A percentile compares a stretch with the other conserved stretches of the same genome.
phyloP scores from a whole-genome alignment of 2,113 vertebrate species.

The Catharus bicknelli region DNA sequence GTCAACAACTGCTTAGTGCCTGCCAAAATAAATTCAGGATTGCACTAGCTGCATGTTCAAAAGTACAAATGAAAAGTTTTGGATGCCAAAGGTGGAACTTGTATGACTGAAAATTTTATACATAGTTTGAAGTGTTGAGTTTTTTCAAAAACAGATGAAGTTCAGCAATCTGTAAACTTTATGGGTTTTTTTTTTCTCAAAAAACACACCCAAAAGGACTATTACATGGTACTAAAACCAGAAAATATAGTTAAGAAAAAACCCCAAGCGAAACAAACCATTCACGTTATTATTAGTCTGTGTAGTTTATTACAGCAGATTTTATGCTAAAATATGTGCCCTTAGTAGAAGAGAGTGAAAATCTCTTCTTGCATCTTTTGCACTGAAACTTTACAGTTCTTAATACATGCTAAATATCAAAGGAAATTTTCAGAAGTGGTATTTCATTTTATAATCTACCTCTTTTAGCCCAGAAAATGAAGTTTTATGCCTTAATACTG shows the following conservation, averaged over 20 bases:
- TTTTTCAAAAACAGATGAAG: neutral
- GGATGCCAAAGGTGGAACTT: neutral
- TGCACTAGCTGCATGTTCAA: neutral
- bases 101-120: neutral
- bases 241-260: neutral
- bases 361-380: neutral
- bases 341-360: neutral
- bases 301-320: neutral
- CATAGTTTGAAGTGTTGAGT: neutral
- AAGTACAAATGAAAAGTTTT: neutral
- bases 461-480: neutral
- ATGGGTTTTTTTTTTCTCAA: neutral
- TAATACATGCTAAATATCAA: neutral
- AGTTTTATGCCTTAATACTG: neutral
- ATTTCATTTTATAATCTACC: neutral
- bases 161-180: neutral
- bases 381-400: neutral
- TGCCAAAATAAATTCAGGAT: neutral
- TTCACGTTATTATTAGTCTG: neutral
- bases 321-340: neutral
- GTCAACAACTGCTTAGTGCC: neutral
- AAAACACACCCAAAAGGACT: neutral
- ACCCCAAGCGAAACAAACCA: fast-evolving
- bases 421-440: neutral
- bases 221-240: neutral